Evolutionary conservation across 1,140 invertebrate species (phyloP), one percentile per base, ranked within the genome.

Genomic region (Berghia stephanieae): DNA sequence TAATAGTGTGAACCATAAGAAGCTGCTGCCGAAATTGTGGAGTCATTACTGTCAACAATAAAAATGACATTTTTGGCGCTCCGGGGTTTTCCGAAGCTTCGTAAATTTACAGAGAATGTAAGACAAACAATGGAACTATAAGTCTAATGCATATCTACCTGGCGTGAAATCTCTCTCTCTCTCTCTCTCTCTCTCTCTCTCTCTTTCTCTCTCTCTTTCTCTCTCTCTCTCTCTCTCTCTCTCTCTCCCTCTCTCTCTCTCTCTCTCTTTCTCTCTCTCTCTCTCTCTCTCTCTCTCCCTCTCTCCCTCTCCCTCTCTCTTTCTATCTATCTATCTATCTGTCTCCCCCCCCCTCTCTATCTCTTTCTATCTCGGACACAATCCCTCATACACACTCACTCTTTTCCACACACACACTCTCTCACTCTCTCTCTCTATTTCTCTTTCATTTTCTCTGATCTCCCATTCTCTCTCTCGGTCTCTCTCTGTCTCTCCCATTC

Each of bases 401-500:
- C n/a, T 13, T 4, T 13, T 67, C 63, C n/a, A 10, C n/a, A 31
- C n/a, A 10, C n/a, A 16, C 31, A 16, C 21, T 31, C 63, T n/a
- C 31, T 4, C 63, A 16, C 4, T 4, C n/a, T 4, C 21, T 31
- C 63, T 24, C 63, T 67, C n/a, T 13, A 38, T 13, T 67, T 38
- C 42, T 38, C 42, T 38, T 34, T 38, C 42, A 31, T 67, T 38
- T 67, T 38, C 42, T 38, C 42, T 38, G 36, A 31, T 67, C 63
- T 67, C 63, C n/a, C 63, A 38, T 34, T 63, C 57, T 63, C 57
- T 24, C 57, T 63, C 57, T 63, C 57, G 24, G n/a, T 24, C 57
- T 63, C 57, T 63, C 57, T 63, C 57, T 24, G n/a, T 63, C 57
- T 63, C 57, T 63, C 57, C n/a, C 57, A 27, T 34, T 63, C 57